phyloP scores from a whole-genome alignment of 2,797 vertebrate species.

The Micrastur ruficollis region DNA sequence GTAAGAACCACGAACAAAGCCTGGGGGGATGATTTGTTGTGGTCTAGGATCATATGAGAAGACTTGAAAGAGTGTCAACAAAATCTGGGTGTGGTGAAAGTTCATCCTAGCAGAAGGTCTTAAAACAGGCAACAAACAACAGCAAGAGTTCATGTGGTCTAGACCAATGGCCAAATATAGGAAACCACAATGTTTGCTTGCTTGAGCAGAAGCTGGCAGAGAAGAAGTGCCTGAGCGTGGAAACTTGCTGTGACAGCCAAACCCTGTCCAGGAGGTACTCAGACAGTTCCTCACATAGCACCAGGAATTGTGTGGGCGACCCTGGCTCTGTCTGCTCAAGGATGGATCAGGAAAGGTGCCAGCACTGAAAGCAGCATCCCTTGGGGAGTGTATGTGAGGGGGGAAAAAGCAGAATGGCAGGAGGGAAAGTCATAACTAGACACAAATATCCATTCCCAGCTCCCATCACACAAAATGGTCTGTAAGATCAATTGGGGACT shows the following conservation, averaged over 20 bases:
- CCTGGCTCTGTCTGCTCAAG: background rate
- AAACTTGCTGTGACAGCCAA: background rate
- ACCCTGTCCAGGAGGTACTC: background rate
- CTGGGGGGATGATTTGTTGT: background rate
- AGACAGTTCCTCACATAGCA: slow-evolving; percentile 24
- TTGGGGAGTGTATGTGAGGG: background rate
- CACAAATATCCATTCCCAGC: background rate
- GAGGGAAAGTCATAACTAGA: background rate
- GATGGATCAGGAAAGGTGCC: background rate
- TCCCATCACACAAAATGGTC: background rate
- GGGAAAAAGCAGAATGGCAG: background rate
- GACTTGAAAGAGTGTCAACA: background rate
- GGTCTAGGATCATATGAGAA: background rate
- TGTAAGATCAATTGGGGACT: background rate
- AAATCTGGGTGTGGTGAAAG: slow-evolving; percentile 22
- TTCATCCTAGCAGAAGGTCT: background rate
- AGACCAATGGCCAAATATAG: slow-evolving; percentile 23
- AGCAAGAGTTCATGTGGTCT: slow-evolving; percentile 31
- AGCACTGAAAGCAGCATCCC: background rate
- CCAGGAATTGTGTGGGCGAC: slow-evolving; percentile 33
- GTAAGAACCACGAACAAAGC: background rate
- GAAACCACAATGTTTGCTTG: slow-evolving; percentile 12
- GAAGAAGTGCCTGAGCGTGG: background rate
- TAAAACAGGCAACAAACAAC: slow-evolving; percentile 45
- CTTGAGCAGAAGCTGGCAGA: background rate